A percentile compares a stretch with the other conserved stretches of the same genome.
Evolutionary conservation across 2,113 vertebrate species (phyloP).

Genomic region (Spheniscus mendiculus): DNA sequence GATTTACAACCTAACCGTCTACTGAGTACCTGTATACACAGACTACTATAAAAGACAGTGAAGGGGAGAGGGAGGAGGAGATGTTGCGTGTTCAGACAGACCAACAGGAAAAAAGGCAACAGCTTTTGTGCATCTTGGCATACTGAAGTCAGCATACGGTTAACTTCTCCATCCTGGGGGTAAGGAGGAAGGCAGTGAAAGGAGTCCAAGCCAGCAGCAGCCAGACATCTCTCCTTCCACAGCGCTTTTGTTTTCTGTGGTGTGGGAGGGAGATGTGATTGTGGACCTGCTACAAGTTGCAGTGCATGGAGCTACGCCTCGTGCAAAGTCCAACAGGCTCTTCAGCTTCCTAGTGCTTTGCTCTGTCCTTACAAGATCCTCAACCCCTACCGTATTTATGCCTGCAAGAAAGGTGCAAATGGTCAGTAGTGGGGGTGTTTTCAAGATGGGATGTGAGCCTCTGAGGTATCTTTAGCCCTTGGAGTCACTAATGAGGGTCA

Average conservation of each 20-base stretch:
- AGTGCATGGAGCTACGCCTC: not conserved
- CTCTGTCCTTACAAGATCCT: not conserved
- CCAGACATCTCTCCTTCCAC: not conserved
- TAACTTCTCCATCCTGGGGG: not conserved
- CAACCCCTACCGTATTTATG: not conserved
- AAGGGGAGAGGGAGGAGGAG: not conserved
- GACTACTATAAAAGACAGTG: not conserved
- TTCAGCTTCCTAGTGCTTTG: not conserved
- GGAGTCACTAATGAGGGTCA: not conserved
- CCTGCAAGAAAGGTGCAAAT: not conserved
- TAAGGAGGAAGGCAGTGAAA: not conserved
- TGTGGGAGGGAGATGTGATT: not conserved
- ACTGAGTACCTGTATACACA: not conserved
- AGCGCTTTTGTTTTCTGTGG: not conserved
- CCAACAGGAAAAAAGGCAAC: not conserved
- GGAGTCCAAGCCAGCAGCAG: not conserved
- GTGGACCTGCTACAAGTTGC: not conserved
- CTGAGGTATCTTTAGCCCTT: not conserved
- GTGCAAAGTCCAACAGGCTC: not conserved
- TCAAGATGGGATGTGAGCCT: not conserved
- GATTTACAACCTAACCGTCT: constrained; percentile 46
- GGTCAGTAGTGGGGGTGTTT: not conserved
- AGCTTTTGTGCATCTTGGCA: not conserved
- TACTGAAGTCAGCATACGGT: not conserved
- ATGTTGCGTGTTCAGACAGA: not conserved